These are phyloP conservation scores for Mesitornis unicolor DNA, from an alignment of 2,113 vertebrate species.

Conservation along the genomic window DNA sequence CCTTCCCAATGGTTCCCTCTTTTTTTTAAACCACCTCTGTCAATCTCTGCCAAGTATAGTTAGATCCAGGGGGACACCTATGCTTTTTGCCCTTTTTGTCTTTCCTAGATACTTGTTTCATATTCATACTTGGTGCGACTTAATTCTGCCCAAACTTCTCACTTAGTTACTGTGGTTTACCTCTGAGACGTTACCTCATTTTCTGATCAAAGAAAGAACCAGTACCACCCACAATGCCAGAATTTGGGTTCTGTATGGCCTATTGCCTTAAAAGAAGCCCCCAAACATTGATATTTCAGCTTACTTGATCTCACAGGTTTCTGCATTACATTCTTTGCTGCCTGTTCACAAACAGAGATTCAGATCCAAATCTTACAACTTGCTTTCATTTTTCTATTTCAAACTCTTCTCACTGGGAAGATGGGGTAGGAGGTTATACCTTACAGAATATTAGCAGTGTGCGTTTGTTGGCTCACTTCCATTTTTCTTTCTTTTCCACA, in stretches of 20 bases:
- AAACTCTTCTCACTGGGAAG: background rate
- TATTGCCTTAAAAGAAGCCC: background rate
- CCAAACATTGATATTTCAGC: background rate
- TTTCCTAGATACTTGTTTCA: background rate
- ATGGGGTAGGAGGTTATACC: background rate
- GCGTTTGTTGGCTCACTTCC: background rate
- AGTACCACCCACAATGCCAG: background rate
- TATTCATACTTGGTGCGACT: background rate
- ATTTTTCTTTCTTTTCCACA: background rate
- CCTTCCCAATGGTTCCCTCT: background rate
- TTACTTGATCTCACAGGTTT: background rate
- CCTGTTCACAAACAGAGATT: background rate
- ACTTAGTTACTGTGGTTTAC: background rate
- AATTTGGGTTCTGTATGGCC: background rate
- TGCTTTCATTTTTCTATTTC: background rate
- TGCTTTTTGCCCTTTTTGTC: background rate
- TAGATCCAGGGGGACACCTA: background rate
- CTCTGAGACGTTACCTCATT: background rate
- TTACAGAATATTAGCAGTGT: background rate
- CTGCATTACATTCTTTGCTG: background rate
- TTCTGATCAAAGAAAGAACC: background rate
- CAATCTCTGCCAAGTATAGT: background rate
- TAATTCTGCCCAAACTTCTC: background rate
- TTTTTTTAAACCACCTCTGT: background rate
- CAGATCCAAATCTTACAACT: background rate